Conservation (phyloP, 1,140 invertebrate genomes). For the Pristionchus pacificus region DNA sequence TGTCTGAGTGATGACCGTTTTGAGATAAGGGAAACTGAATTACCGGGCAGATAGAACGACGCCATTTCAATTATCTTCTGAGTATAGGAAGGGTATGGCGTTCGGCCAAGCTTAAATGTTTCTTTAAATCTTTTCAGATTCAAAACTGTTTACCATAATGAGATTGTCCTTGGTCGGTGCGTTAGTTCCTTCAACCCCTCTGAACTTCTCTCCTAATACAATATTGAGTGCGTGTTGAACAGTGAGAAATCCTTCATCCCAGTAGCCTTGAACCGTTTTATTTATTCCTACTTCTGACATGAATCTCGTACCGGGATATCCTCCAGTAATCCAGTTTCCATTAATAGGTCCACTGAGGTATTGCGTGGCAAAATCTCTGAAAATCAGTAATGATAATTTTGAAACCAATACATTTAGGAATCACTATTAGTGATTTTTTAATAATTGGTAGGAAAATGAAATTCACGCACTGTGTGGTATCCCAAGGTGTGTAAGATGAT, state of each 20-base stretch:
- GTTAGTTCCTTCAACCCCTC: no score
- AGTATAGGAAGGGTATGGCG: constrained; percentile 43
- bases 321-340: no score
- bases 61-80: constrained; percentile 47
- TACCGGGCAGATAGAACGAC: constrained; percentile 45
- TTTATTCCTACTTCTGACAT: neutral
- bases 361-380: constrained; percentile 16
- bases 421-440: neutral
- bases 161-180: no score
- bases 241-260: constrained; percentile 47
- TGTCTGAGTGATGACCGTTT: no score
- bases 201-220: constrained; percentile 22
- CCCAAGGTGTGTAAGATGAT: constrained; percentile 5
- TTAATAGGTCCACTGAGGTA: constrained; percentile 49
- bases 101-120: constrained; percentile 35
- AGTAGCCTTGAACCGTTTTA: constrained; percentile 37
- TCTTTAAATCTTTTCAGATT: neutral
- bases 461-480: neutral
- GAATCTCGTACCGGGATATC: no score
- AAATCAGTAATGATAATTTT: constrained; percentile 18
- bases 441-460: constrained; percentile 6
- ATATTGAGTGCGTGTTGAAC: constrained; percentile 40
- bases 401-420: constrained; percentile 16
- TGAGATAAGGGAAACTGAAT: no score
- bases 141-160: neutral